phyloP scores from a whole-genome alignment of 2,888 invertebrate species.

The Deroplatys truncata region DNA sequence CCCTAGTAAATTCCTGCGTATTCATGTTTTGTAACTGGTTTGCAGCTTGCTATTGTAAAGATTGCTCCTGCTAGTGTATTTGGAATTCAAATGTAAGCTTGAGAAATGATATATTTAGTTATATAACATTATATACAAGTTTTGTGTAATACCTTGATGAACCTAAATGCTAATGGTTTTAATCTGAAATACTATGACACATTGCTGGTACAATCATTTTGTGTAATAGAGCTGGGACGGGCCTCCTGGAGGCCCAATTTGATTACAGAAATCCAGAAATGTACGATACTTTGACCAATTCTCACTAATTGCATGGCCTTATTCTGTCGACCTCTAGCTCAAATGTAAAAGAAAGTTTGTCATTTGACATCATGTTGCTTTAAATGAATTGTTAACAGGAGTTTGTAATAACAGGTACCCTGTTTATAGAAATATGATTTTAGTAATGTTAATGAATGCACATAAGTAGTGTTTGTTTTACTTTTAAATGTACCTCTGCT shows the following conservation, averaged over 20 bases:
- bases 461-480: background rate
- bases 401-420: background rate
- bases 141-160: background rate
- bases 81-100: too few relatives aligned
- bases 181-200: background rate
- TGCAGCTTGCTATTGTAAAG: too few relatives aligned
- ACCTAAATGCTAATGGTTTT: background rate
- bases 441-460: background rate
- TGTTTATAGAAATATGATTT: background rate
- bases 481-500: background rate
- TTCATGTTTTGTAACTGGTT: too few relatives aligned
- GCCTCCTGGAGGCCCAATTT: background rate
- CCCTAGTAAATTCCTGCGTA: too few relatives aligned
- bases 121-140: background rate
- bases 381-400: background rate
- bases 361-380: background rate
- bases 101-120: too few relatives aligned
- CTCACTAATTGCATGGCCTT: background rate
- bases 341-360: background rate
- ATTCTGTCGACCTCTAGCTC: background rate
- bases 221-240: background rate
- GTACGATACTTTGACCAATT: background rate
- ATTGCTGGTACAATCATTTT: conserved; percentile 28
- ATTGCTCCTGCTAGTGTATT: too few relatives aligned
- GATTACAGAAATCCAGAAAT: background rate